Percentiles rank a stretch among this genome's conserved stretches.
These are phyloP conservation scores for Tyto alba DNA, from an alignment of 2,113 vertebrate genomes.

Conservation along the genomic window DNA sequence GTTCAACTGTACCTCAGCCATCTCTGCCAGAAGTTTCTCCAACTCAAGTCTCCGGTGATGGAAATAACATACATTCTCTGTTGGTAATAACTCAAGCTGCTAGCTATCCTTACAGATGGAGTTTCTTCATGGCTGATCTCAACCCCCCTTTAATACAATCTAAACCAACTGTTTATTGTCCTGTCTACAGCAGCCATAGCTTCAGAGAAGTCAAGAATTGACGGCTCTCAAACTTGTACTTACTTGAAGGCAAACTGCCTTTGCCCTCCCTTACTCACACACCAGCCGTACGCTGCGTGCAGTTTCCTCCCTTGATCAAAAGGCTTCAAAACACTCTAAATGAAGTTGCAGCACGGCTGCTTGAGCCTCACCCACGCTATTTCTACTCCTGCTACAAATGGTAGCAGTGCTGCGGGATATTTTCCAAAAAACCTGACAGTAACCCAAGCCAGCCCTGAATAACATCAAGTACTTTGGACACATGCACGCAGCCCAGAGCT, in stretches of 20 bases:
- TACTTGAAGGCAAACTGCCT: neutral
- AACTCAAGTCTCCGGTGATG: neutral
- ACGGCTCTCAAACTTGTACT: neutral
- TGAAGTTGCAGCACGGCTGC: neutral
- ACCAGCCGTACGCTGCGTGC: neutral
- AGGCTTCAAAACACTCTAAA: neutral
- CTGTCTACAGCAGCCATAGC: rapidly evolving
- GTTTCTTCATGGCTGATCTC: neutral
- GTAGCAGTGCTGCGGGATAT: neutral
- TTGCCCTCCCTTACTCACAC: neutral
- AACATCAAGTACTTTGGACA: neutral
- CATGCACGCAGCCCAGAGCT: neutral
- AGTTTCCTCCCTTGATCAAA: neutral
- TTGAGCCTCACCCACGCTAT: neutral
- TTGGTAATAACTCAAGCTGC: neutral
- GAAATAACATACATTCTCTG: neutral
- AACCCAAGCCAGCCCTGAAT: neutral
- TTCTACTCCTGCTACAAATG: neutral
- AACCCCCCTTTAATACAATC: neutral
- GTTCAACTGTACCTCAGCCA: neutral
- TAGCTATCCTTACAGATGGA: neutral
- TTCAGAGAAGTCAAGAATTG: neutral
- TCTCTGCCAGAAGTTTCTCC: neutral
- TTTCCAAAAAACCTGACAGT: neutral
- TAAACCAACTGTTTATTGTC: neutral